Percentiles rank a stretch among this genome's conserved stretches.
These are phyloP conservation scores for Oryzias sinensis DNA, from an alignment of 2,797 vertebrate species.

Conservation along the genomic window DNA sequence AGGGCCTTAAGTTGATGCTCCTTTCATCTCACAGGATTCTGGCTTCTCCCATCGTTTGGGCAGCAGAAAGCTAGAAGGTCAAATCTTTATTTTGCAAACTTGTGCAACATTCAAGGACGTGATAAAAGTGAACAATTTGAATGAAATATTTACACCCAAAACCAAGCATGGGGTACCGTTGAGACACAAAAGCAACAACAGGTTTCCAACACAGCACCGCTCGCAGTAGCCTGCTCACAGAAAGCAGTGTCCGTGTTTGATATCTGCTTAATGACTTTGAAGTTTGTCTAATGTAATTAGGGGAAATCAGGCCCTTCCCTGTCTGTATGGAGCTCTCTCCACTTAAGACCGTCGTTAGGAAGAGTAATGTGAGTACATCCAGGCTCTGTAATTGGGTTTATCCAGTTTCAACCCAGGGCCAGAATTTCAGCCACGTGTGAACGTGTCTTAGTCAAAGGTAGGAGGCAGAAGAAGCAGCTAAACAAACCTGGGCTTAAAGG, in stretches of 20 bases:
- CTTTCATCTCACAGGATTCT: no score
- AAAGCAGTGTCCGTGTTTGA: conserved; percentile 31
- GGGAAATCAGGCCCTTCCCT: conserved; percentile 18
- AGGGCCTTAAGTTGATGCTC: no score
- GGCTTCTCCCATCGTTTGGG: no score
- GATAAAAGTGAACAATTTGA: no score
- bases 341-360: conserved; percentile 18
- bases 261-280: conserved; percentile 38
- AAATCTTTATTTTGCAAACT: no score
- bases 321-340: conserved; percentile 13
- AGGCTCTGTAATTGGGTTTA: conserved; percentile 56
- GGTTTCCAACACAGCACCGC: no score
- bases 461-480: neutral
- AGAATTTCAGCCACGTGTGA: conserved; percentile 8
- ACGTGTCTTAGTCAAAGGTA: neutral
- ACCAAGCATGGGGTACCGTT: no score
- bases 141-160: no score
- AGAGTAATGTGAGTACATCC: conserved; percentile 53
- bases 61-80: no score
- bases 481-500: conserved; percentile 9
- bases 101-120: no score
- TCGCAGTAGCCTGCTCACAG: neutral
- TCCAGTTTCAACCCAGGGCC: conserved; percentile 25
- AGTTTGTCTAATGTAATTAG: conserved; percentile 44
- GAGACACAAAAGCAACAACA: no score